Percentiles rank a stretch among this genome's conserved stretches.
These are phyloP conservation scores for Microhierax caerulescens DNA, from an alignment of 2,797 vertebrate genomes.

Conservation along the genomic window DNA sequence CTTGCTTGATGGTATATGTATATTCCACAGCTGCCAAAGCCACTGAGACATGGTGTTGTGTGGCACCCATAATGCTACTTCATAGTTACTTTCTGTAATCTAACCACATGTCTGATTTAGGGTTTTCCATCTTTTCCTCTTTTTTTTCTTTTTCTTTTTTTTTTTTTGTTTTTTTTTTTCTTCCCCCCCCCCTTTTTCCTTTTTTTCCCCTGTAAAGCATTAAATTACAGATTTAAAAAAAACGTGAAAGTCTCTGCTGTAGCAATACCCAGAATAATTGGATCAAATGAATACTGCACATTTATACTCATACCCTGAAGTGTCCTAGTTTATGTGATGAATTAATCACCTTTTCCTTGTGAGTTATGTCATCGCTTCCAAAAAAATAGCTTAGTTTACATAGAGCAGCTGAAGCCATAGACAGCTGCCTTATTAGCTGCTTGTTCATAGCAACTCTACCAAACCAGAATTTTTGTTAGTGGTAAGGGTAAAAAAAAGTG, in stretches of 20 bases:
- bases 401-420: neutral
- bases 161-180: neutral
- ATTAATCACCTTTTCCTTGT: slow-evolving; percentile 34
- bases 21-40: neutral
- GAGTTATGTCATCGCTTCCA: slow-evolving; percentile 11
- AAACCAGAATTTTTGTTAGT: neutral
- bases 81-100: neutral
- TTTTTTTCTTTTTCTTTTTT: neutral
- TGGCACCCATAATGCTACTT: neutral
- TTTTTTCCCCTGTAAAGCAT: neutral
- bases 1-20: rapidly evolving
- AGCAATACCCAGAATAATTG: neutral
- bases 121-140: neutral
- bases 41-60: neutral
- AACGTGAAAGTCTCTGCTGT: neutral
- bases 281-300: slow-evolving; percentile 19
- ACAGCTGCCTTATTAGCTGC: neutral
- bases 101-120: neutral
- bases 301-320: neutral
- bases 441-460: neutral
- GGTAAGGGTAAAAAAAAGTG: neutral
- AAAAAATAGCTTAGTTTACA: slow-evolving; percentile 8
- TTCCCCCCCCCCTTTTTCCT: no score
- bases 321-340: slow-evolving; percentile 2
- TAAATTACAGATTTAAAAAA: neutral